Base-by-base conservation (phyloP, 2,888 invertebrate genomes). In the Tromatobia lineatoria region DNA sequence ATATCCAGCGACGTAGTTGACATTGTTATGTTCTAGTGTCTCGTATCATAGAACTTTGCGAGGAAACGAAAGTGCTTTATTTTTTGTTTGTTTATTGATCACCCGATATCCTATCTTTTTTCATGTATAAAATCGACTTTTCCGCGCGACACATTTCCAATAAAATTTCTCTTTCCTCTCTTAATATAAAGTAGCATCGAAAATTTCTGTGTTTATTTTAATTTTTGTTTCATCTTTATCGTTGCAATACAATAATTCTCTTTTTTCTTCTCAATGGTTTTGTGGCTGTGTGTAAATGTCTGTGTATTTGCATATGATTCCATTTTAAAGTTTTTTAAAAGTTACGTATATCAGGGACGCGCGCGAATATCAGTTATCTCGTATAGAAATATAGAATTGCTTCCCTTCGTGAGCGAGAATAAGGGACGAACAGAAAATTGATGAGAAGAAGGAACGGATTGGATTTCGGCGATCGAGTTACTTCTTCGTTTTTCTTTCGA, bases 281-380 rank as follows among this genome's bases (percentile, higher is more conserved):
- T 57, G 64, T 54, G 61, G 34, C 13, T 47, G 59, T 66, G 52
- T 71, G 69, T 69, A 64, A 42, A 42, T 66, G n/a, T 47, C 66
- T 69, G 45, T 79, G 57, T 42, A 71, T 75, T 69, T 80, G 71
- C 69, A 59, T 29, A 29, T 73, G 20, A 50, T 61, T 73, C 80
- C 64, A 47, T 70, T 80, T 73, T 75, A 50, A 45, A 42, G 54
- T 52, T 87, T 80, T 80, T 71, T 82, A 82, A 78, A 38, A 70
- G 66, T 89, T 90, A 88, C 89, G 89, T 89, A 87, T 89, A 88
- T 88, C 82, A 81, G 81, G 85, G 87, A 87, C 87, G 86, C 86
- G 86, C 87, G 87, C 88, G 88, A 83, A 83, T 80, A 84, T 88
- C 54, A 70, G 61, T 80, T 85, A 87, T 87, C 73, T 86, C 85